A percentile compares a stretch with the other conserved stretches of the same genome.
Evolutionary conservation across 2,113 vertebrate genomes (phyloP).

Genomic region (Clarias gariepinus): DNA sequence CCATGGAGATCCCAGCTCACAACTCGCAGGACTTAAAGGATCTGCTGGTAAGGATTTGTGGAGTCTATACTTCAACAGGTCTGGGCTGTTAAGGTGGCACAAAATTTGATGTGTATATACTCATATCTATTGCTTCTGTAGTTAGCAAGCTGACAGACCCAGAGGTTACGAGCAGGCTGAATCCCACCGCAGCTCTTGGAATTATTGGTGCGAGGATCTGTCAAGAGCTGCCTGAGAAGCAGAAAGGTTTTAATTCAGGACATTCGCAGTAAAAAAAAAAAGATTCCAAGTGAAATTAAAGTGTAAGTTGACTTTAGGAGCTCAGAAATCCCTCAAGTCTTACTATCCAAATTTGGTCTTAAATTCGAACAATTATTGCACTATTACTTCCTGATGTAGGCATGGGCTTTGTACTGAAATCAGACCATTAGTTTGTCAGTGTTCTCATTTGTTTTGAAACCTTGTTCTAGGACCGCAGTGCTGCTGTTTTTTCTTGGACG

Average conservation of each 20-base stretch:
- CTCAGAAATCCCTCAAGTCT: not conserved
- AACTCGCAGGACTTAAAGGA: no score
- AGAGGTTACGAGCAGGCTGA: conserved; percentile 7
- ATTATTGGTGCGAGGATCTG: not conserved
- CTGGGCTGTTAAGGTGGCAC: no score
- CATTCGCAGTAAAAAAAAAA: not conserved
- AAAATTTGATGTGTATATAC: no score
- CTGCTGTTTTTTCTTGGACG: not conserved
- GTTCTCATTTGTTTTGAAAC: not conserved
- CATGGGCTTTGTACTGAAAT: not conserved
- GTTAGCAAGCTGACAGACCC: conserved; percentile 17
- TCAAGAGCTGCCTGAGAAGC: not conserved
- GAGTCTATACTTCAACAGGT: no score
- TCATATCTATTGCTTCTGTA: conserved; percentile 25
- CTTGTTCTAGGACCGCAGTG: not conserved
- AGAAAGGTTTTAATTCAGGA: conserved; percentile 6
- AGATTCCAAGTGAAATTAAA: conserved; percentile 4
- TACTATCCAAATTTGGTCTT: not conserved
- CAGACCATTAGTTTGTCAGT: not conserved
- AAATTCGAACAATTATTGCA: not conserved
- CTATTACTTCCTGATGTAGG: not conserved
- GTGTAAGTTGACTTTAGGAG: not conserved
- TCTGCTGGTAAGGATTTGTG: no score
- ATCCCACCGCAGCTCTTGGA: not conserved
- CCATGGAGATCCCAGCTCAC: no score